Base-by-base conservation (phyloP, 2,888 invertebrate genomes). In the Zaprionus obscuricornis region DNA sequence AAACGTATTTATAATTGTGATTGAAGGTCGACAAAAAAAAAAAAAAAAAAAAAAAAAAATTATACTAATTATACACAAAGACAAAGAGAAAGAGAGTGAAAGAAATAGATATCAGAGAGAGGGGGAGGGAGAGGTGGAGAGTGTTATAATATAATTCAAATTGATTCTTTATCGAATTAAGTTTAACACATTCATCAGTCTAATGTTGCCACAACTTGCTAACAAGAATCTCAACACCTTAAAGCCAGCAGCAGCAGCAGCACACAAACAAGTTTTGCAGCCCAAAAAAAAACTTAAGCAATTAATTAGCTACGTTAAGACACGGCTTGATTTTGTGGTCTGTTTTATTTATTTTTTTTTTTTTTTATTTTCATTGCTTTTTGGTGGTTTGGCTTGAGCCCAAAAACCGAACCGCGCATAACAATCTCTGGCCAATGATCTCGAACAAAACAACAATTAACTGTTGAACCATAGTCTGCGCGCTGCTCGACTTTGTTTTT, bases 191-290 rank as follows among this genome's bases (percentile, higher is more conserved):
- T 4, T 22, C 4, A 7, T 7, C 5, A 7, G 7, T 5, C 22
- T 22, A 7, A 4, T 56, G 27, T 55, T 43, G 29, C 55, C 56
- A 43, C 49, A 49, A 66, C 58, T 43, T 57, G 66, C 75, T 75
- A 83, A 72, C 67, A 83, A 64, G 79, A 66, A 59, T 58, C 49
- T 78, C 63, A 58, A 78, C 76, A 78, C 79, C 69, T 75, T 33
- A 43, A 22, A n/a, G n/a, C n/a, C n/a, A n/a, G n/a, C n/a, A n/a
- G n/a, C n/a, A n/a, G n/a, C n/a, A n/a, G n/a, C 40, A 13, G n/a
- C 14, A 14, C 14, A 29, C 33, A 49, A 34, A 42, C 31, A 10
- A 13, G 37, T 26, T 26, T 22, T 13, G 16, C 22, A 26, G 26
- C 31, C n/a, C 16, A 16, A 17, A 3, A 55, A 70, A 36, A 70